Evolutionary conservation across 2,113 vertebrate genomes (phyloP), one percentile per base, ranked within the genome.

Genomic region (Brienomyrus brachyistius): DNA sequence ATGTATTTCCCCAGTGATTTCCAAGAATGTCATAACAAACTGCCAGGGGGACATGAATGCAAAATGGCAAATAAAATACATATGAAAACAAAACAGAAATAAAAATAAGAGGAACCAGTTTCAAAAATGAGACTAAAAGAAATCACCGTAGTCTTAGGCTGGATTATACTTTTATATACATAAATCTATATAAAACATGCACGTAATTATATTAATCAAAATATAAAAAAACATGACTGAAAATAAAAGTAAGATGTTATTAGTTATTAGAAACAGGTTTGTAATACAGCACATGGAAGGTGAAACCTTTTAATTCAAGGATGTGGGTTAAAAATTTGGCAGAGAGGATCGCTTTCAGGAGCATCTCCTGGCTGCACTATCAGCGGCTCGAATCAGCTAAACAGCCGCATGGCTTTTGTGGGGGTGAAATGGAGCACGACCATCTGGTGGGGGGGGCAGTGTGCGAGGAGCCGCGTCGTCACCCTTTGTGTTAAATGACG

Each of bases 401-500:
- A 93, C 93, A 91, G 90, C 92, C 91, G 15, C 31, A 0, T 89
- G 62, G 90, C 89, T 89, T 93, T 93, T 93, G 92, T 91, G 91
- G 85, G 93, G 88, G 74, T 93, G 91, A 94, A 94, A 94, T 93
- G 93, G 92, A 92, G 92, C 92, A 88, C 92, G 92, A 89, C 91
- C 13, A 88, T 88, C 70, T 90, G 91, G 31, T 31, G 94, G 92
- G 54, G 85, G 48, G 89, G 52, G 87, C 89, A 89, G 88, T 91
- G 48, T 70, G 89, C 87, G 89, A 91, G 45, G 91, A 62, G 88
- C n/a, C 91, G 90, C 90, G 85, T 92, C 90, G 88, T 92, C 93
- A 90, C 90, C 66, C 90, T 91, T 87, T 89, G 83, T 87, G 92
- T 89, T 91, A 91, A 92, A 92, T 90, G 90, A 89, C 62, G 80